Evolutionary conservation across 2,888 invertebrate genomes (phyloP).

Genomic region (Pyralis farinalis): DNA sequence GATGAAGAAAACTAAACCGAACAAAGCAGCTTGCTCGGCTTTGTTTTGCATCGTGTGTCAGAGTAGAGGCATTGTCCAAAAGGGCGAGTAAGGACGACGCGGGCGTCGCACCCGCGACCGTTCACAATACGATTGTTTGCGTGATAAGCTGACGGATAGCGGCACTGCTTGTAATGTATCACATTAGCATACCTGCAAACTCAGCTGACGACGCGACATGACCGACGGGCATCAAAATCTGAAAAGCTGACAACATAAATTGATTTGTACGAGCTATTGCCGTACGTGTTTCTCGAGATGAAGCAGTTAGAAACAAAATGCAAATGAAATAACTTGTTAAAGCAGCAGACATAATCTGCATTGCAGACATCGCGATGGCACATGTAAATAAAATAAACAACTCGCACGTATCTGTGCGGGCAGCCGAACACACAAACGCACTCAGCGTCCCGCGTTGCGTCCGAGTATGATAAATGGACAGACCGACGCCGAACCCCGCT

Average conservation of each 20-base stretch:
- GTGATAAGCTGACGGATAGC: slow-evolving; percentile 35
- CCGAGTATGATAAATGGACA: slow-evolving; percentile 70
- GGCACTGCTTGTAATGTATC: slow-evolving; percentile 30
- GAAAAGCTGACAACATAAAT: too few species aligned
- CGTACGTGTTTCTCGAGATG: too few species aligned
- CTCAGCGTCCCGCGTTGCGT: slow-evolving; percentile 50
- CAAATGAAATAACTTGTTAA: slow-evolving; percentile 1
- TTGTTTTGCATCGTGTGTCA: slow-evolving; percentile 29
- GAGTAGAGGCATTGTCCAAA: slow-evolving; percentile 37
- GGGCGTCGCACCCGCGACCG: slow-evolving; percentile 56
- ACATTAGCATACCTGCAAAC: slow-evolving; percentile 17
- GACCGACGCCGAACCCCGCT: slow-evolving; percentile 35
- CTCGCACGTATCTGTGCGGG: slow-evolving; percentile 23
- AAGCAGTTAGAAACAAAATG: slow-evolving; percentile 2
- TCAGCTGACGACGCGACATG: slow-evolving; percentile 1
- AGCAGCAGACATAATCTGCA: slow-evolving; percentile 25
- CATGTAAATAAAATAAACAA: slow-evolving; percentile 63
- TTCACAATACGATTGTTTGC: slow-evolving; percentile 33
- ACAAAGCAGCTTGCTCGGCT: slow-evolving; percentile 4
- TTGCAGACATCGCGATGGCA: slow-evolving; percentile 39
- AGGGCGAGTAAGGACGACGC: slow-evolving; percentile 65
- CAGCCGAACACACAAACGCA: slow-evolving; percentile 68
- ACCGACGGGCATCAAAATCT: neutral
- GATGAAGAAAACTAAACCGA: neutral
- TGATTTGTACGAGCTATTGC: too few species aligned